phyloP scores from a whole-genome alignment of 2,888 invertebrate species.

The Agriopis leucophaearia region DNA sequence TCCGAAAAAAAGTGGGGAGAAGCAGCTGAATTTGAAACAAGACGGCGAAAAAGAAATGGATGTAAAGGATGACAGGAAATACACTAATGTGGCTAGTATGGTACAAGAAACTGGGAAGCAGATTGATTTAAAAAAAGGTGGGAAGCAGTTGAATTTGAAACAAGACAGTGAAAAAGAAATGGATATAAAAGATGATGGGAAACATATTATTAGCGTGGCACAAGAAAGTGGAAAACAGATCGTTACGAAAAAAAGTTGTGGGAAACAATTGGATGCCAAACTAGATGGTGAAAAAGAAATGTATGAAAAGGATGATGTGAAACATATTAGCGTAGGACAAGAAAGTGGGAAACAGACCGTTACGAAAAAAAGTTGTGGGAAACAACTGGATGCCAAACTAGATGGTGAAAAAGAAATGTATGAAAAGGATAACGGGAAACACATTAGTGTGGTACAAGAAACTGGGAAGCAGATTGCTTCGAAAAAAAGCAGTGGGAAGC shows the following conservation, averaged over 20 bases:
- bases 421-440: not conserved
- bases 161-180: too few relatives aligned
- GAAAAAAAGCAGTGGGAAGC: constrained; percentile 1
- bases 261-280: not conserved
- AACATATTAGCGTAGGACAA: not conserved
- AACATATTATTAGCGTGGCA: too few relatives aligned
- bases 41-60: too few relatives aligned
- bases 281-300: not conserved
- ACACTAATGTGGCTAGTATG: too few relatives aligned
- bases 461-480: not conserved
- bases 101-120: too few relatives aligned
- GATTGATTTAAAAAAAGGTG: too few relatives aligned
- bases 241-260: not conserved
- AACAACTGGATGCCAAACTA: not conserved
- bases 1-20: too few relatives aligned
- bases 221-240: constrained; percentile 3
- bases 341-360: not conserved
- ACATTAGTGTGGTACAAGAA: not conserved
- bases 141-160: too few relatives aligned
- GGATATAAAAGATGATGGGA: too few relatives aligned
- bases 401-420: not conserved
- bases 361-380: not conserved
- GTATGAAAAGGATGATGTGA: not conserved
- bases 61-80: too few relatives aligned
- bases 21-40: too few relatives aligned